Evolutionary conservation across 2,797 vertebrate genomes (phyloP).

Genomic region (Garrulus glandarius): DNA sequence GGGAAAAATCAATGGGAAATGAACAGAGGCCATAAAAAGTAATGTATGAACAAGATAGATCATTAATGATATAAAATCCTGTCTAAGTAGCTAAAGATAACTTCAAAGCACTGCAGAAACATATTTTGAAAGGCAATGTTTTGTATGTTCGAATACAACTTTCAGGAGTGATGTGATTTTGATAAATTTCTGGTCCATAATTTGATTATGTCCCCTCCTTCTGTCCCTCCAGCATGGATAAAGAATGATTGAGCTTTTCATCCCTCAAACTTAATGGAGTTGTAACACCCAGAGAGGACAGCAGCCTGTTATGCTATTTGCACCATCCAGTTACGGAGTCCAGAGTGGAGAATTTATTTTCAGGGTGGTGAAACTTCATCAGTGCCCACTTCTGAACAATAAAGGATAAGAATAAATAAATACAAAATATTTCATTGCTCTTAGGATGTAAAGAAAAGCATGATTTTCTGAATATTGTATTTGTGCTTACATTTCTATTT

Average conservation of each 20-base stretch:
- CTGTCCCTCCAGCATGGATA: not conserved
- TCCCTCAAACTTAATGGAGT: not conserved
- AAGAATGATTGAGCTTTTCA: not conserved
- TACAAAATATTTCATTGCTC: not conserved
- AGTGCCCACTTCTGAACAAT: not conserved
- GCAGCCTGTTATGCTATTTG: not conserved
- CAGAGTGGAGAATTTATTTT: not conserved
- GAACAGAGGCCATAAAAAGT: constrained; percentile 27
- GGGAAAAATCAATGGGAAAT: constrained; percentile 41
- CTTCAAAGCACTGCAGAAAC: not conserved
- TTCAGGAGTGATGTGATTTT: not conserved
- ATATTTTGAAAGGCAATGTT: not conserved
- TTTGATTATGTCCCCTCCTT: not conserved
- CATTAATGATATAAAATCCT: constrained; percentile 27
- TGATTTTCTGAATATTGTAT: not conserved
- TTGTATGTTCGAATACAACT: not conserved
- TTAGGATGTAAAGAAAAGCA: not conserved
- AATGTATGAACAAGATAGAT: constrained; percentile 28
- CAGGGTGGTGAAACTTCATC: not conserved
- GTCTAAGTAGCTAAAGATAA: not conserved
- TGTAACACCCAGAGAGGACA: not conserved
- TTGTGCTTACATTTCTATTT: not conserved
- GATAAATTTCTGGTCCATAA: not conserved
- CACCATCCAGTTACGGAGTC: not conserved
- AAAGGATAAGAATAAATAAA: not conserved